These are phyloP conservation scores for Phoxinus dragarum DNA, from an alignment of 2,797 vertebrate species.

Conservation along the genomic window DNA sequence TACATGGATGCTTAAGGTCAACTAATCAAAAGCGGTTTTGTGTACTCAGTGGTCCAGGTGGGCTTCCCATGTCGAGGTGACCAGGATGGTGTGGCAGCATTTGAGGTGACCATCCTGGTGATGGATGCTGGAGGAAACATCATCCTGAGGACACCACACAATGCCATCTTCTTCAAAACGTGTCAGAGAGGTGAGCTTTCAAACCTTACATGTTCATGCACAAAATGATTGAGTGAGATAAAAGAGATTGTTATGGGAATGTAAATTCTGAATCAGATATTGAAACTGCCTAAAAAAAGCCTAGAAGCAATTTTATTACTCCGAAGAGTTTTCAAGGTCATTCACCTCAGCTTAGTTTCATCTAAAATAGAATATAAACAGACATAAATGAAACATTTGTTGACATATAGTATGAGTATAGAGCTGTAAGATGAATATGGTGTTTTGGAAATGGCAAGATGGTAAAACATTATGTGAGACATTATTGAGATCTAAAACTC, in stretches of 20 bases:
- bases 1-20: not conserved
- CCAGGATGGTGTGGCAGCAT: slow-evolving; percentile 89
- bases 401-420: not conserved
- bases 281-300: not conserved
- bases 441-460: not conserved
- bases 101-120: slow-evolving; percentile 87
- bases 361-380: not conserved
- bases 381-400: not conserved
- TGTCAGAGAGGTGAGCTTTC: slow-evolving; percentile 86
- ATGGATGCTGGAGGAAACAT: slow-evolving; percentile 88
- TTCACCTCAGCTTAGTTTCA: not conserved
- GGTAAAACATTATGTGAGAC: not conserved
- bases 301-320: not conserved
- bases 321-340: not conserved
- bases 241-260: not conserved
- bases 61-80: slow-evolving; percentile 89
- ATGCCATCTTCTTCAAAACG: slow-evolving; percentile 92
- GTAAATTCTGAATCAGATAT: not conserved
- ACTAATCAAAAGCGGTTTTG: not conserved
- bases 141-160: slow-evolving; percentile 88
- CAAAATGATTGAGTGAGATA: not conserved
- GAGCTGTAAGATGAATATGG: not conserved
- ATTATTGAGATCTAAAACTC: not conserved
- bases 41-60: slow-evolving; percentile 83
- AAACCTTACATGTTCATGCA: not conserved